Base-by-base conservation (phyloP, 1,140 invertebrate genomes). In the Drosophila bocki region DNA sequence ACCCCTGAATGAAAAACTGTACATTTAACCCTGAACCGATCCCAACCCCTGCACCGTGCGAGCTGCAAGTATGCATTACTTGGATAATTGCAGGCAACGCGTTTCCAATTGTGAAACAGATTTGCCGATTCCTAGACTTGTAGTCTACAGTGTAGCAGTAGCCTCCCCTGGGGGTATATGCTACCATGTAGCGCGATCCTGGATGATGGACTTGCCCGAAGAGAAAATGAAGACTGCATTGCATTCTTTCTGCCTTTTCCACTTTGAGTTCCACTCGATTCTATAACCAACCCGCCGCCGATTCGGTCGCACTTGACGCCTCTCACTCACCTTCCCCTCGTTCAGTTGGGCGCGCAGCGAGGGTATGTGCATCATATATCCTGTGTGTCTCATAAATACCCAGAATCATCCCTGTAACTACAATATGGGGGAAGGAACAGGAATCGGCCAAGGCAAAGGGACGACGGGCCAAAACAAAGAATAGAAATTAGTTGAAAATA, bases 11-110 rank as follows among this genome's bases (percentile, higher is more conserved):
- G 82, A 78, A 67, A 85, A 85, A 85, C 85, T 64, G 75, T 80
- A 76, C 83, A 72, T 84, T 64, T 83, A 86, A 80, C 82, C 82
- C 83, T 86, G 75, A 84, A 68, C 32, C 11, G 54, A 64, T 37
- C 74, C 50, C 82, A 85, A 86, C 82, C 82, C 82, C 53, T 65
- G 50, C 15, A 54, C 48, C 47, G 50, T 67, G 77, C 68, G 65
- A 54, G 53, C 58, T 65, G 76, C 76, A 78, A 78, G 33, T 59
- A 65, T 79, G 74, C 82, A 78, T 81, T 82, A 75, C 60, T 56
- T n/a, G 5, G 13, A 82, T 78, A 82, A 76, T 82, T 78, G 68
- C 57, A 68, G 53, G 47, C 67, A 71, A 29, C 51, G 61, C 65
- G 61, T 63, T 63, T 63, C 53, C 54, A 59, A 42, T 44, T 60